phyloP scores from a whole-genome alignment of 2,113 vertebrate genomes.

The Hemichromis elongatus region DNA sequence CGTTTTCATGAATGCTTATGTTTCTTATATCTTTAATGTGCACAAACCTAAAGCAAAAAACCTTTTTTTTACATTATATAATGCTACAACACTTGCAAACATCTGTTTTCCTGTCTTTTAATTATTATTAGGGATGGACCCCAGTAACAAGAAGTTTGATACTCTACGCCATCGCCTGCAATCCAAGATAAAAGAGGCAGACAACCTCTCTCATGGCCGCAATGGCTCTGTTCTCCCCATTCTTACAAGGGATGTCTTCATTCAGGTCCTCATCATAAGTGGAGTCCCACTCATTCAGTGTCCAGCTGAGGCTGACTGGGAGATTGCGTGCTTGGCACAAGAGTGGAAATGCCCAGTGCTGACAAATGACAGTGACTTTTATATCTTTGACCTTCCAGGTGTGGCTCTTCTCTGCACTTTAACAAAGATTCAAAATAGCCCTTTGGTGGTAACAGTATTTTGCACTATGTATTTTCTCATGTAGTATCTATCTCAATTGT shows the following conservation, averaged over 20 bases:
- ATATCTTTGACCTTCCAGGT: slow-evolving; percentile 83
- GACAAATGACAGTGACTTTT: slow-evolving; percentile 93
- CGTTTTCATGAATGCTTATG: neutral
- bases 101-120: neutral
- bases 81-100: neutral
- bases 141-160: slow-evolving; percentile 83
- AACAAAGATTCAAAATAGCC: neutral
- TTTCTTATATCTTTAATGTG: neutral
- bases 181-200: slow-evolving; percentile 79
- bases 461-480: neutral
- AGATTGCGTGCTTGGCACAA: slow-evolving; percentile 86
- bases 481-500: neutral
- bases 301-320: slow-evolving; percentile 87
- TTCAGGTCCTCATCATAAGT: slow-evolving; percentile 77
- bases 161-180: slow-evolving; percentile 78
- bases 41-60: neutral
- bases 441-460: neutral
- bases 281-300: slow-evolving; percentile 83
- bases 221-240: slow-evolving; percentile 79
- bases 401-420: slow-evolving; percentile 18
- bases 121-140: slow-evolving; percentile 74
- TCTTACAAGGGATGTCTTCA: slow-evolving; percentile 79
- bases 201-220: slow-evolving; percentile 71
- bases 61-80: neutral
- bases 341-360: slow-evolving; percentile 89